Conservation (phyloP, 2,888 invertebrate genomes). For the Tryphoninae sp. region DNA sequence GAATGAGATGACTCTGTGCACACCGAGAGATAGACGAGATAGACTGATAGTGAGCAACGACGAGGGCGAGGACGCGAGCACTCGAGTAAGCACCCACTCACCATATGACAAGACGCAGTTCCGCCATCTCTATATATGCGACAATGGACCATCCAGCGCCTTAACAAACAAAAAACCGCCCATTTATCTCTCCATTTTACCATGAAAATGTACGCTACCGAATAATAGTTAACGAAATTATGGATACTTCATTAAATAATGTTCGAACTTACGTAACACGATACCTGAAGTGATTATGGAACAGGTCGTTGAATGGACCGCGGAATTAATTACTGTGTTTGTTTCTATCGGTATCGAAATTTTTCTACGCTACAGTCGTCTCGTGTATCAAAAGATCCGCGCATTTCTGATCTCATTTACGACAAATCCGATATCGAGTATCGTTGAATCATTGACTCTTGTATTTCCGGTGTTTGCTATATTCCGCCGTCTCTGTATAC, state of each 20-base stretch:
- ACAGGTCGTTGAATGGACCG: not conserved
- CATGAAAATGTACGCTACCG: no score
- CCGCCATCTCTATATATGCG: conserved; percentile 51
- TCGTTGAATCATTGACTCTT: conserved; percentile 24
- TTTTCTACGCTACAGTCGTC: no score
- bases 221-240: no score
- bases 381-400: not conserved
- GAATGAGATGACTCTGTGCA: not conserved
- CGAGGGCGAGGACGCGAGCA: conserved; percentile 46
- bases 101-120: conserved; percentile 61
- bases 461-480: conserved; percentile 22
- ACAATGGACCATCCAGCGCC: conserved; percentile 1
- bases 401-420: conserved; percentile 8
- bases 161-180: not conserved
- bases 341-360: not conserved
- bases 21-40: conserved; percentile 22
- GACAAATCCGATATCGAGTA: conserved; percentile 29
- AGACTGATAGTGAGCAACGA: conserved; percentile 42
- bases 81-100: conserved; percentile 55
- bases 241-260: no score
- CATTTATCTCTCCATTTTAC: no score
- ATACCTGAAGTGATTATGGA: not conserved
- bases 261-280: no score
- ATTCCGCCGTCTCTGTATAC: no score
- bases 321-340: not conserved